A percentile compares a stretch with the other conserved stretches of the same genome.
These are phyloP conservation scores for Geodia barretti DNA, from an alignment of 37 sponge, comb jelly and placozoan genomes.

Conservation along the genomic window DNA sequence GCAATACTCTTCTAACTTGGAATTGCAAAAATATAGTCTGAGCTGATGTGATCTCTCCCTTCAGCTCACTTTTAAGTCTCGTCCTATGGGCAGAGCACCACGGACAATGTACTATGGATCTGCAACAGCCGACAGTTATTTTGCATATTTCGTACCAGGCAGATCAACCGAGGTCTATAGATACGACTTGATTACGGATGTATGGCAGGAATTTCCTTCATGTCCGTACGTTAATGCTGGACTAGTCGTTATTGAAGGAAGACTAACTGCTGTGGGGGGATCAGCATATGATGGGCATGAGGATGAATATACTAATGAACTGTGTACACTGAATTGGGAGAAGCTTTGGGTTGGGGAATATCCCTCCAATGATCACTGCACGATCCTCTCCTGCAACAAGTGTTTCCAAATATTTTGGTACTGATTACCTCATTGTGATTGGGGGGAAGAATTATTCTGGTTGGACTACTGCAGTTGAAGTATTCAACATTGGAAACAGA, in stretches of 20 bases:
- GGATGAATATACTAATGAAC: not conserved
- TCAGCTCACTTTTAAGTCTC: not conserved
- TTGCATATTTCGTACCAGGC: not conserved
- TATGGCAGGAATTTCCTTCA: not conserved
- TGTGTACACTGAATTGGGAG: not conserved
- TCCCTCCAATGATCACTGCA: not conserved
- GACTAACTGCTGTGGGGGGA: not conserved
- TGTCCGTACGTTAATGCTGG: not conserved
- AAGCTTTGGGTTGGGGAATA: not conserved
- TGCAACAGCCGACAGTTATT: not conserved
- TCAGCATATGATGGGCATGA: not conserved
- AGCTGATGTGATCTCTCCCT: not conserved
- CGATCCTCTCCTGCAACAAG: not conserved
- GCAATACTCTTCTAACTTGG: too few relatives aligned
- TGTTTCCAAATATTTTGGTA: too few relatives aligned
- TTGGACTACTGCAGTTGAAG: not conserved
- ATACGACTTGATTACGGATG: not conserved
- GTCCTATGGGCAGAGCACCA: not conserved
- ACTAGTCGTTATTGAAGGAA: not conserved
- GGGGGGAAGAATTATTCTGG: not conserved
- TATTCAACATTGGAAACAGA: not conserved
- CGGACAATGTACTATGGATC: not conserved
- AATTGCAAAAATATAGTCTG: too few relatives aligned
- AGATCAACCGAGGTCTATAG: not conserved
- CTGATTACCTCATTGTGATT: not conserved